Evolutionary conservation across 2,113 vertebrate species (phyloP), one percentile per base, ranked within the genome.

Genomic region (Megaceryle torquata): DNA sequence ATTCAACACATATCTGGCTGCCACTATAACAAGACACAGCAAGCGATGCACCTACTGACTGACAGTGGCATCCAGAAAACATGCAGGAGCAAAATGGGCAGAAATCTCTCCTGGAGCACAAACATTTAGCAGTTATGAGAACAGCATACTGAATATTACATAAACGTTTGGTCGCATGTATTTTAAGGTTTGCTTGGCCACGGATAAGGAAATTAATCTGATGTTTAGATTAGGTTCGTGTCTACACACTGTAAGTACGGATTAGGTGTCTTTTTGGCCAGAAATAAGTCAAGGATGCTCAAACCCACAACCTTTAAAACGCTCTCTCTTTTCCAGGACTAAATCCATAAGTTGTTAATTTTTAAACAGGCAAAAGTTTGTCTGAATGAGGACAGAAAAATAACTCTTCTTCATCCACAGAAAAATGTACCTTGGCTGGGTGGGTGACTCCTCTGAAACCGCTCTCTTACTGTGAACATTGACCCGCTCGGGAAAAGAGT

Each of bases 171-270:
- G 65, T 67, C 4, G 54, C 77, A 74, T 94, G 79, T 89, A 26
- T 85, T 96, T 92, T 71, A 92, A 82, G 59, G 61, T 63, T 93
- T 93, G 29, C 54, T 91, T 92, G 60, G 65, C 75, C 35, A 76
- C 18, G 14, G 87, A 91, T 85, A 90, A 95, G 76, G 31, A 86
- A 72, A 93, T 94, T 95, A 93, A 89, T 94, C 92, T 91, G 91
- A 65, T 56, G 37, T 61, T 37, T 83, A 84, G 43, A 76, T 89
- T 81, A 93, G 93, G 31, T 95, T 70, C 51, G 1, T 96, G 96
- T 79, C 91, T 89, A 82, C 80, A 63, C 88, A 96, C 77, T 68
- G 5, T 72, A 83, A 96, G 57, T 68, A 61, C 0, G 16, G 83
- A 75, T 71, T 84, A 84, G 83, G 83, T 71, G 54, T 15, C 26